phyloP scores from a whole-genome alignment of 2,113 vertebrate genomes.

The Rutilus rutilus region DNA sequence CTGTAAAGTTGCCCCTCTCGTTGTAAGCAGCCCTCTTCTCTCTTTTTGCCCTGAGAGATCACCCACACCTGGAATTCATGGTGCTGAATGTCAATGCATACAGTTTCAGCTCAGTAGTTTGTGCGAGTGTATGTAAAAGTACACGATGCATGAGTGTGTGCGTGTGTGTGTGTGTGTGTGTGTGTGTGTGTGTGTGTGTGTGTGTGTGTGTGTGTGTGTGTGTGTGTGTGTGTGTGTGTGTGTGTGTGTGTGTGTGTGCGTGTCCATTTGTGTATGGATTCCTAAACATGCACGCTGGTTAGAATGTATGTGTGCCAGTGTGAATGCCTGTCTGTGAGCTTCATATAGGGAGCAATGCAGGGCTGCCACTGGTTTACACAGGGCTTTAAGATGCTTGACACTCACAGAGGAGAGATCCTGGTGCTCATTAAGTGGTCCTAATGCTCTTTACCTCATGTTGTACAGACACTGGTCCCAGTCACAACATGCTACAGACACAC shows the following conservation, averaged over 20 bases:
- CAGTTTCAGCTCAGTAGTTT: slow-evolving; percentile 38
- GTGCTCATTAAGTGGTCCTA: slow-evolving; percentile 68
- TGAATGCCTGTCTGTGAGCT: slow-evolving; percentile 19
- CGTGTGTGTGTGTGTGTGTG: slow-evolving; percentile 39
- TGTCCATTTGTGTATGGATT: neutral
- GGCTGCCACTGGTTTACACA: slow-evolving; percentile 60
- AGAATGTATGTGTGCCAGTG: slow-evolving; percentile 47
- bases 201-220: slow-evolving; percentile 49
- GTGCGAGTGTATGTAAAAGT: neutral
- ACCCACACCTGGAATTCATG: slow-evolving; percentile 36
- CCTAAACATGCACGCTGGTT: slow-evolving; percentile 52
- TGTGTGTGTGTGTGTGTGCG: slow-evolving; percentile 37
- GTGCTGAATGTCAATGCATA: slow-evolving; percentile 44
- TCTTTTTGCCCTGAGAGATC: slow-evolving; percentile 24
- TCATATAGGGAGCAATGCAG: slow-evolving; percentile 9
- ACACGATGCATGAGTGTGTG: slow-evolving; percentile 34
- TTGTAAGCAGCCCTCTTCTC: slow-evolving; percentile 17
- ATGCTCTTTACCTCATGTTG: slow-evolving; percentile 77
- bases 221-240: slow-evolving; percentile 51
- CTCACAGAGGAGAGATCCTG: slow-evolving; percentile 67
- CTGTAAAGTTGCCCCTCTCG: slow-evolving; percentile 23
- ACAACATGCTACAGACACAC: slow-evolving; percentile 67
- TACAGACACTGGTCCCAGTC: slow-evolving; percentile 79
- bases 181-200: slow-evolving; percentile 41
- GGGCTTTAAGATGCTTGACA: slow-evolving; percentile 61